These are phyloP conservation scores for Phocoena phocoena DNA, from an alignment of 2,113 vertebrate genomes.

Conservation along the genomic window DNA sequence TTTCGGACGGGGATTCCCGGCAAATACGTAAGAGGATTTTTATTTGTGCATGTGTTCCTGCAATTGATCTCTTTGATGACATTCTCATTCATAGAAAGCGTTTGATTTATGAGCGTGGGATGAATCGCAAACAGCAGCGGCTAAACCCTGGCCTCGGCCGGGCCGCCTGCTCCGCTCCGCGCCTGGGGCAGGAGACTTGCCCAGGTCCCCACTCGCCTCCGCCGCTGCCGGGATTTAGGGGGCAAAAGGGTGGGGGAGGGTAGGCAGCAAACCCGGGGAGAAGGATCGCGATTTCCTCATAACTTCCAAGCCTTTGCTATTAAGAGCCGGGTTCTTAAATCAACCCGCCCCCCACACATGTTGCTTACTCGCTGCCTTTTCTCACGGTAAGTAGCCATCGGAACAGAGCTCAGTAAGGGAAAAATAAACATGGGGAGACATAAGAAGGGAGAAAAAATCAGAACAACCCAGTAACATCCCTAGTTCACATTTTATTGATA, in stretches of 20 bases:
- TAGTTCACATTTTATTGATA: constrained; percentile 72
- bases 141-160: constrained; percentile 80
- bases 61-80: constrained; percentile 97
- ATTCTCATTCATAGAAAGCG: constrained; percentile 97
- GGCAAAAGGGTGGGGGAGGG: background rate
- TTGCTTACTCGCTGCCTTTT: constrained; percentile 69
- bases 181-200: background rate
- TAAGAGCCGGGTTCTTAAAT: constrained; percentile 49
- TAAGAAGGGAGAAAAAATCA: background rate
- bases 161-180: constrained; percentile 51
- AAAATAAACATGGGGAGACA: constrained; percentile 16
- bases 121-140: constrained; percentile 84
- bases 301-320: constrained; percentile 32
- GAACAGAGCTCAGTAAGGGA: constrained; percentile 31
- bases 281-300: background rate
- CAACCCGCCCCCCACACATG: constrained; percentile 66
- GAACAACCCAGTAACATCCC: constrained; percentile 49
- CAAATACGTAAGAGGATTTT: constrained; percentile 96
- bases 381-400: constrained; percentile 62
- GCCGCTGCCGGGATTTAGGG: background rate
- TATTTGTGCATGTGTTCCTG: constrained; percentile 97
- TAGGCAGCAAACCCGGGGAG: background rate
- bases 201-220: background rate
- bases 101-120: constrained; percentile 98
- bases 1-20: constrained; percentile 91